These are phyloP conservation scores for Pseudopleuronectes americanus DNA, from an alignment of 2,797 vertebrate genomes.

Conservation along the genomic window DNA sequence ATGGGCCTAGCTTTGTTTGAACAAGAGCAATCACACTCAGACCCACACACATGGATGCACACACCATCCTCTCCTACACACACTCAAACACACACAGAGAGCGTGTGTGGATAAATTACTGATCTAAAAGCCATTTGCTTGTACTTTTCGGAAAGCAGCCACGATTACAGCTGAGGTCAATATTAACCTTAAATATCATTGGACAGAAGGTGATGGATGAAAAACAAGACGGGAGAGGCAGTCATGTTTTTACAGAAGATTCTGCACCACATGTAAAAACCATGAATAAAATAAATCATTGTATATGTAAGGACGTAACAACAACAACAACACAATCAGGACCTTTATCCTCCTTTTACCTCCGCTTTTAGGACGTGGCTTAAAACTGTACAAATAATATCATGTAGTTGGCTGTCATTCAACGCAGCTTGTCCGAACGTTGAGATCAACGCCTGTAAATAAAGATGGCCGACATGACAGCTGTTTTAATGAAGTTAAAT, in stretches of 20 bases:
- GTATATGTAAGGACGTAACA: no score
- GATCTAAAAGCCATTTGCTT: constrained; percentile 63
- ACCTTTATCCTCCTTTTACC: no score
- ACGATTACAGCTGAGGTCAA: constrained; percentile 35
- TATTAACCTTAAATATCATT: constrained; percentile 60
- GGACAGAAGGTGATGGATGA: constrained; percentile 39
- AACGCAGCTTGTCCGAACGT: no score
- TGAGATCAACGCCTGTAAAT: no score
- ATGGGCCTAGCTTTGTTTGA: constrained; percentile 61
- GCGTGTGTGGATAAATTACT: constrained; percentile 26
- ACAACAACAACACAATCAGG: no score
- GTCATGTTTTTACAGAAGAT: not conserved
- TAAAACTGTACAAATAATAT: no score
- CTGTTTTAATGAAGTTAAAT: no score
- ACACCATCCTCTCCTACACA: constrained; percentile 1
- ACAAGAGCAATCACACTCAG: constrained; percentile 37
- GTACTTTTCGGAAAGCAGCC: constrained; percentile 16
- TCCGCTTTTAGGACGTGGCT: no score
- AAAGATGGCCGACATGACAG: no score
- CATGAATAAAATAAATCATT: no score
- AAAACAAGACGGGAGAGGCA: constrained; percentile 7
- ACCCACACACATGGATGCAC: constrained; percentile 22
- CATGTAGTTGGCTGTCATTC: no score
- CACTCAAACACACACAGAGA: constrained; percentile 12
- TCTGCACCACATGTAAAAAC: no score